Evolutionary conservation across 2,888 invertebrate species (phyloP).

Genomic region (Steinernema carpocapsae): DNA sequence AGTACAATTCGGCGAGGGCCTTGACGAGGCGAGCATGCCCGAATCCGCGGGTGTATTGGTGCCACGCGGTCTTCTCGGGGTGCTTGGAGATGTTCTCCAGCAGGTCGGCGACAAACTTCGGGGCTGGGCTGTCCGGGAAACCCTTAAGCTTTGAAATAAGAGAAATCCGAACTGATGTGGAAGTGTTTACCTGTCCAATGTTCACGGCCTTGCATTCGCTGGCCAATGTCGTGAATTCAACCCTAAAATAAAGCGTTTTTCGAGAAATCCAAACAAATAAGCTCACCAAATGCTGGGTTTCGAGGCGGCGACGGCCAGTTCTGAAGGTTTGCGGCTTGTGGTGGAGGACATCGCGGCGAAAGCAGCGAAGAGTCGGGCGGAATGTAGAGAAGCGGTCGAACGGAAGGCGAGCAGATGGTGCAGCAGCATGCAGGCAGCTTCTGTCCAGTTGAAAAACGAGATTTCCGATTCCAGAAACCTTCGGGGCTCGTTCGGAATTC

Average conservation of each 20-base stretch:
- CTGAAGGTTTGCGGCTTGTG: conserved; percentile 12
- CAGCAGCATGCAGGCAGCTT: not conserved
- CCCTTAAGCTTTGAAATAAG: conserved; percentile 49
- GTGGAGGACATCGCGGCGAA: conserved; percentile 9
- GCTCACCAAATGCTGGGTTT: conserved; percentile 24
- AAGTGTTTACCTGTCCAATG: conserved; percentile 61
- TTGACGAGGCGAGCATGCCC: conserved; percentile 77
- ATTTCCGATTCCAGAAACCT: too few species aligned
- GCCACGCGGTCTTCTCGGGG: conserved; percentile 58
- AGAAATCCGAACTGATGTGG: not conserved
- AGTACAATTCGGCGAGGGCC: conserved; percentile 83
- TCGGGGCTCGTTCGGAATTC: too few species aligned
- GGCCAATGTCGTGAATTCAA: conserved; percentile 67
- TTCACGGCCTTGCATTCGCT: conserved; percentile 67
- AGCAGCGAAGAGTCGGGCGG: not conserved
- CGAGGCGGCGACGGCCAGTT: conserved; percentile 4
- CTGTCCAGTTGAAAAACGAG: too few species aligned
- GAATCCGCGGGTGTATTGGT: conserved; percentile 66
- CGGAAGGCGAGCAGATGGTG: not conserved
- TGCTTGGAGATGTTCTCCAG: conserved; percentile 56
- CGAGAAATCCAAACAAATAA: not conserved
- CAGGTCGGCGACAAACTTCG: conserved; percentile 61
- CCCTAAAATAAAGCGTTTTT: conserved; percentile 50
- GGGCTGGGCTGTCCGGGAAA: conserved; percentile 67
- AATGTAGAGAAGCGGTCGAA: not conserved